Percentiles rank a stretch among this genome's conserved stretches.
phyloP scores from a whole-genome alignment of 2,797 vertebrate species.

The Muscicapa striata region DNA sequence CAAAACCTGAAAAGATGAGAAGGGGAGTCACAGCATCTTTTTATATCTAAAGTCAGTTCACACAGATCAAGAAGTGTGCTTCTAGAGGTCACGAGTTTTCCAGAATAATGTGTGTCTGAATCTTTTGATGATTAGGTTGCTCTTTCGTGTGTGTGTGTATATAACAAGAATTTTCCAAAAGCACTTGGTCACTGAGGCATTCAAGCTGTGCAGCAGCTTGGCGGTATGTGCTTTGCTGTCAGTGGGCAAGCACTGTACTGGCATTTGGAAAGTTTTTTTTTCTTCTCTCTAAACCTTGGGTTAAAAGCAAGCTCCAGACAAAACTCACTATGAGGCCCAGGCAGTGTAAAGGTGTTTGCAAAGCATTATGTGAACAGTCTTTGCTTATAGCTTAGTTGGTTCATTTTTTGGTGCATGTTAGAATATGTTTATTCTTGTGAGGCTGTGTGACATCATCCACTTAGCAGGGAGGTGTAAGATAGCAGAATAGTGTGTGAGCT shows the following conservation, averaged over 20 bases:
- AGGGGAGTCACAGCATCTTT: neutral
- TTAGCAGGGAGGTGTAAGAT: slow-evolving; percentile 1
- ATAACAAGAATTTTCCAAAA: neutral
- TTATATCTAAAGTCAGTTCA: neutral
- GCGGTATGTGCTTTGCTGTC: neutral
- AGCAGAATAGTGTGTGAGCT: neutral
- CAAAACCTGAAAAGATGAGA: neutral
- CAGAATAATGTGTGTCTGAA: slow-evolving; percentile 5
- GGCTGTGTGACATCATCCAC: slow-evolving; percentile 18
- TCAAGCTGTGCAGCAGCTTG: neutral
- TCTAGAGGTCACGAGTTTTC: neutral
- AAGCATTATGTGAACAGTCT: neutral
- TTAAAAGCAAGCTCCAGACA: neutral
- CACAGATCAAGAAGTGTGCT: neutral
- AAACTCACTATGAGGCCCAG: neutral
- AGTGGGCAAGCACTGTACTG: neutral
- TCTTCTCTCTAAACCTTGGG: neutral
- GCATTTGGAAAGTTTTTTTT: neutral
- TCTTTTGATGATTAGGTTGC: neutral
- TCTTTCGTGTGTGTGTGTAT: neutral
- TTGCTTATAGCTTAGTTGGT: neutral
- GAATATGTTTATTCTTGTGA: neutral
- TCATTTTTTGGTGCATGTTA: neutral
- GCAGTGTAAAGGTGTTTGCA: neutral
- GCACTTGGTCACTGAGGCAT: neutral